Base-by-base conservation (phyloP, 2,113 vertebrate species). In the Arvicanthis niloticus region DNA sequence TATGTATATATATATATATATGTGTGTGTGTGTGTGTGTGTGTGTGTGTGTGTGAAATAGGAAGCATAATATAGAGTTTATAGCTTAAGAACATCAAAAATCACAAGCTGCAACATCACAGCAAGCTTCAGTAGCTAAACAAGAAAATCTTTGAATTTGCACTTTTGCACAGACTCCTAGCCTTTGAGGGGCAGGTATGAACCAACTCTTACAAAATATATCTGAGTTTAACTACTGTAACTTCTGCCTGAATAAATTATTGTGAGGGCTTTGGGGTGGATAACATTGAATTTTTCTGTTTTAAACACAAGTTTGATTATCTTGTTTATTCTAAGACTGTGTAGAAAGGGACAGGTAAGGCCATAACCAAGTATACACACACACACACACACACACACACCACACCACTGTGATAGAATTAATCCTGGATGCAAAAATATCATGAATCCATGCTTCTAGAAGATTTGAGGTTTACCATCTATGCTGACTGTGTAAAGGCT, bases 261-360 rank as follows among this genome's bases (percentile, higher is more conserved):
- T 31, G 65, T 10, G 87, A 62, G 7, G 65, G 96, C 92, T 60
- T n/a, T 45, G 45, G 96, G 82, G 53, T 84, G 70, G 94, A 31
- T 91, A 89, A 77, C 92, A 96, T 96, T 93, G 96, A 81, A 93
- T 89, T 88, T 76, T 56, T 96, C 34, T 77, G n/a, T 81, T 67
- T 97, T 96, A 89, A 93, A 88, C 4, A 5, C 51, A 91, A 40
- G 88, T 88, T 31, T 94, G 95, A 97, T 95, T 88, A 96, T 58
- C 51, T 91, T 85, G 67, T 93, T 96, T 96, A 94, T 81, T 92
- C 93, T 94, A 97, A 88, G 37, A 40, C 29, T 88, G 0, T 26
- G 82, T 40, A 21, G 37, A 97, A 73, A 73, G 24, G 91, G 3
- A 82, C 93, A 89, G 85, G 68, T 91, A 82, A 95, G 62, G 68